Conservation (phyloP, 2,888 invertebrate species). For the Acronicta psi region DNA sequence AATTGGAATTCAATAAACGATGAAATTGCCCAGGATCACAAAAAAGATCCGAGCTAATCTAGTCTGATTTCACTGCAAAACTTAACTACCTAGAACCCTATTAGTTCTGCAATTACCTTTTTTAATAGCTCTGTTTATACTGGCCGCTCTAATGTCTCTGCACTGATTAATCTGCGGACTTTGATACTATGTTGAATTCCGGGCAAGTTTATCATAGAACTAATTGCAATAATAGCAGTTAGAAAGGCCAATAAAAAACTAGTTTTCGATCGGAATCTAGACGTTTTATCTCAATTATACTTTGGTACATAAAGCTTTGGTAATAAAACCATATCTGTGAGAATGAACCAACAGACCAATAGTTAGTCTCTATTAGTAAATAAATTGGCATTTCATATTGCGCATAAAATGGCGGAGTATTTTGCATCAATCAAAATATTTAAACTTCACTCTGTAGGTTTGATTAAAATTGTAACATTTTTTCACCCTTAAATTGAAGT, state of each 20-base stretch:
- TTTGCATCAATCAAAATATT: slow-evolving; percentile 32
- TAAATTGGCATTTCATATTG: slow-evolving; percentile 27
- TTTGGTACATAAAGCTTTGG: slow-evolving; percentile 29
- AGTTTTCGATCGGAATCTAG: slow-evolving; percentile 60
- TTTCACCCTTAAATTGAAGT: too few species aligned
- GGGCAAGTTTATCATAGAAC: slow-evolving; percentile 58
- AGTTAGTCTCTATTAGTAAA: slow-evolving; percentile 44
- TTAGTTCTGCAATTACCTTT: slow-evolving; percentile 36
- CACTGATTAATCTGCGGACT: slow-evolving; percentile 47
- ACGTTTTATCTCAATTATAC: slow-evolving; percentile 54
- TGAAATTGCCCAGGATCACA: slow-evolving; percentile 30
- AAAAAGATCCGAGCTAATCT: slow-evolving; percentile 23
- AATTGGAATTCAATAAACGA: slow-evolving; percentile 6
- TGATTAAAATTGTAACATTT: background rate
- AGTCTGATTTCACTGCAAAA: slow-evolving; percentile 25
- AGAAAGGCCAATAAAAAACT: slow-evolving; percentile 65
- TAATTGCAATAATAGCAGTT: slow-evolving; percentile 64
- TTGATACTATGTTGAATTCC: slow-evolving; percentile 45
- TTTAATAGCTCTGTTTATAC: slow-evolving; percentile 41
- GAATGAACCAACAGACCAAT: slow-evolving; percentile 48
- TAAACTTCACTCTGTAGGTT: slow-evolving; percentile 17
- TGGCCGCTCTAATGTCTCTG: slow-evolving; percentile 32
- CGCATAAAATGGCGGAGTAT: slow-evolving; percentile 22
- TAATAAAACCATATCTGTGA: slow-evolving; percentile 58
- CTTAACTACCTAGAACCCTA: slow-evolving; percentile 17